Evolutionary conservation across 2,797 vertebrate species (phyloP).

Genomic region (Erithacus rubecula): DNA sequence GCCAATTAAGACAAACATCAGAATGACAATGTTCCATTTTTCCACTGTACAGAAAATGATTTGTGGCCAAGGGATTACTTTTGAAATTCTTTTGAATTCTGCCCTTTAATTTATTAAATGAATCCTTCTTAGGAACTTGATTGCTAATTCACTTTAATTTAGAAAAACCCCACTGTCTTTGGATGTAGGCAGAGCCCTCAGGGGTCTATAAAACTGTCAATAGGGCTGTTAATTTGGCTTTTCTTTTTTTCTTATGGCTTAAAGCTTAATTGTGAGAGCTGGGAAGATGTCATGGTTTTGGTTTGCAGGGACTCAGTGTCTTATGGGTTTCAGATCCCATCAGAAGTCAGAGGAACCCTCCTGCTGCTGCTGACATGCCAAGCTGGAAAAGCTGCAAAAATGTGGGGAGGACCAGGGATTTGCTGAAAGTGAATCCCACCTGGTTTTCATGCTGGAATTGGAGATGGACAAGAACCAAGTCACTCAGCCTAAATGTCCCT

Average conservation of each 20-base stretch:
- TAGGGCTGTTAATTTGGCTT: constrained; percentile 34
- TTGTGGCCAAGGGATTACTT: constrained; percentile 49
- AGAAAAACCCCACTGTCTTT: constrained; percentile 44
- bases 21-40: constrained; percentile 43
- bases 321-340: not conserved
- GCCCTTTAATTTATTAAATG: constrained; percentile 47
- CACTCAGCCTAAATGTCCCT: constrained; percentile 15
- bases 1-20: constrained; percentile 28
- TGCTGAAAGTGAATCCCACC: constrained; percentile 3
- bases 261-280: constrained; percentile 30
- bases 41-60: constrained; percentile 24
- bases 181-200: constrained; percentile 30
- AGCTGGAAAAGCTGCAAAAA: not conserved
- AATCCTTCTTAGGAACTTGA: constrained; percentile 51
- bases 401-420: not conserved
- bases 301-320: not conserved
- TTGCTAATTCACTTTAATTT: constrained; percentile 61
- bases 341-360: not conserved
- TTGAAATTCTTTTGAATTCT: constrained; percentile 55
- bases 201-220: constrained; percentile 56
- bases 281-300: constrained; percentile 32
- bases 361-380: not conserved
- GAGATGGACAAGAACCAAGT: constrained; percentile 36
- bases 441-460: not conserved
- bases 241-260: constrained; percentile 23